Base-by-base conservation (phyloP, 2,113 vertebrate genomes). In the Laterallus jamaicensis region DNA sequence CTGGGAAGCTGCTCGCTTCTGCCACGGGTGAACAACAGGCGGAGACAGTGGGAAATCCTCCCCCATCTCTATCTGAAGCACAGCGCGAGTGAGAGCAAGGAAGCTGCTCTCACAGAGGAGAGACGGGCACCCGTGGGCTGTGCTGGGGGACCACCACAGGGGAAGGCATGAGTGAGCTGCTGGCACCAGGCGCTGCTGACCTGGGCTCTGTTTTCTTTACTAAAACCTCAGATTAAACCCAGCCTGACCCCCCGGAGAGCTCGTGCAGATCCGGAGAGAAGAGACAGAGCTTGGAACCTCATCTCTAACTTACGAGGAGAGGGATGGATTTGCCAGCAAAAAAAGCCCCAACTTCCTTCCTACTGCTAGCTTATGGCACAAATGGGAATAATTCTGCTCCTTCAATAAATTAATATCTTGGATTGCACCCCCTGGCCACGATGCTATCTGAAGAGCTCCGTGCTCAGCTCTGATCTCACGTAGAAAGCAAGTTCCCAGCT, bases 181-280 rank as follows among this genome's bases (percentile, higher is more conserved):
- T 6, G 5, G 25, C 4, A 0, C 0, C 40, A 3, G 12, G 52
- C 32, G 25, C 56, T 2, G 22, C 56, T 71, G 49, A 21, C n/a
- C 44, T 32, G 8, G n/a, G 21, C 10, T 59, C 63, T 60, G 37
- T 12, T 67, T 60, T 37, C 15, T 7, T 20, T 20, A 10, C 21
- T 19, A 50, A 85, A 74, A 37, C 9, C n/a, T 28, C 11, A 2
- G 44, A 50, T 40, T 69, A 60, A 66, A 77, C 29, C 31, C 50
- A 88, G 42, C 49, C 67, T 35, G 11, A 75, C 40, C 35, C 40
- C 37, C n/a, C 16, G 44, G 16, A 54, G 55, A 81, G 29, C 55
- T 52, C 13, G 52, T 82, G 32, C 68, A 64, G 13, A 37, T 40
- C 42, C 21, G 63, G 87, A 58, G 31, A 68, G 62, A 39, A 59